Evolutionary conservation across 1,140 invertebrate genomes (phyloP).

Genomic region (Drosophila jambulina): DNA sequence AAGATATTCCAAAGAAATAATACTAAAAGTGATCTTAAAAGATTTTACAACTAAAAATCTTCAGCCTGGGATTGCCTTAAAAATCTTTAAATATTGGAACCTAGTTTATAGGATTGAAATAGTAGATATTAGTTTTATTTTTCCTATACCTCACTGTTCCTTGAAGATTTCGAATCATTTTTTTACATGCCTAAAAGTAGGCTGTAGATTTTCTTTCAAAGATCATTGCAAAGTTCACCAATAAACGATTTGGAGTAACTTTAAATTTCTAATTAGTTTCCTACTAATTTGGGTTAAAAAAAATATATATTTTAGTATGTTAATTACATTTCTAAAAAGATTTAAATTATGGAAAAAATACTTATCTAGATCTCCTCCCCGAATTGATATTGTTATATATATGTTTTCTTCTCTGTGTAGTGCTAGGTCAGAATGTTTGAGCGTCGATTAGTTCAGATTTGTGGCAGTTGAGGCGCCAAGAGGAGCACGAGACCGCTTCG

Average conservation of each 20-base stretch:
- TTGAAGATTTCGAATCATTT: neutral
- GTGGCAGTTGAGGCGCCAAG: slow-evolving; percentile 42
- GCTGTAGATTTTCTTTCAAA: too few relatives aligned
- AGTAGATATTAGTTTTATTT: neutral
- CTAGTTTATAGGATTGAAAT: neutral
- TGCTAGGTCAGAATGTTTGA: slow-evolving; percentile 44
- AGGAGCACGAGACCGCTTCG: slow-evolving; percentile 27
- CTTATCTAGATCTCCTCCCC: neutral
- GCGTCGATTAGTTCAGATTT: slow-evolving; percentile 43
- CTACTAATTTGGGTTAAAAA: too few relatives aligned
- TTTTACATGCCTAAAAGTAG: neutral
- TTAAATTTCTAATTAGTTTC: too few relatives aligned
- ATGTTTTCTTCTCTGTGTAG: slow-evolving; percentile 31
- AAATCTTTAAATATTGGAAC: neutral
- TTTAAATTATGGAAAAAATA: too few relatives aligned
- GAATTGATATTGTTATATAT: slow-evolving; percentile 3
- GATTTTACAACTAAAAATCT: neutral
- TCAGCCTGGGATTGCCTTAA: neutral
- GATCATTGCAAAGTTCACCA: too few relatives aligned
- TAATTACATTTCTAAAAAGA: too few relatives aligned
- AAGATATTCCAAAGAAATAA: neutral
- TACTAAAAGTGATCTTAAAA: neutral
- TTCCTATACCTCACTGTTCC: accelerated
- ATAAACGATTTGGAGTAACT: neutral
- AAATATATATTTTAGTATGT: too few relatives aligned